A percentile compares a stretch with the other conserved stretches of the same genome.
These are phyloP conservation scores for Pseudonaja textilis DNA, from an alignment of 2,113 vertebrate species.

Conservation along the genomic window DNA sequence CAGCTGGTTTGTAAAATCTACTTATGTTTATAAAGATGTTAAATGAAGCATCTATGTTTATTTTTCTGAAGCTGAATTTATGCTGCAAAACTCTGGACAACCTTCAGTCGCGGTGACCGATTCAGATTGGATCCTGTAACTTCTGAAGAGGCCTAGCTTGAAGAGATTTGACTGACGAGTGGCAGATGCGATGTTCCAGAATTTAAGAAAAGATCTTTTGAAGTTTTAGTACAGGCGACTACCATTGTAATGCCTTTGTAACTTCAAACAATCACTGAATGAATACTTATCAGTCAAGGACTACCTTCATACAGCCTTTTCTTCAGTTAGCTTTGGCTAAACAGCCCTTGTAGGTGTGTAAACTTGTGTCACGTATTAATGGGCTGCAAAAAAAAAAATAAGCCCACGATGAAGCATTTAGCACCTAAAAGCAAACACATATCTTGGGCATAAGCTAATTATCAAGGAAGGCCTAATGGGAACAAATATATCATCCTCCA, in stretches of 20 bases:
- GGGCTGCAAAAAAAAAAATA: slow-evolving; percentile 26
- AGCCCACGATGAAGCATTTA: slow-evolving; percentile 20
- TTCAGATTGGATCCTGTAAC: too few relatives aligned
- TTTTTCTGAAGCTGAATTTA: too few relatives aligned
- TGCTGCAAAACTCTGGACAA: too few relatives aligned
- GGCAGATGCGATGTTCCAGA: neutral
- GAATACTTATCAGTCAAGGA: neutral
- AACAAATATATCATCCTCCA: slow-evolving; percentile 47
- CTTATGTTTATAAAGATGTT: too few relatives aligned
- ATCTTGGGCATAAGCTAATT: neutral
- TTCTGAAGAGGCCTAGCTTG: neutral
- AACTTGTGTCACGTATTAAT: neutral
- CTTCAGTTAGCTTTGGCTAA: neutral
- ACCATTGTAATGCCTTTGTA: neutral
- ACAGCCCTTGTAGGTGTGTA: neutral
- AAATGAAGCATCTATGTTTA: too few relatives aligned
- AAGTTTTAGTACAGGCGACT: neutral
- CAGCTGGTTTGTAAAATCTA: too few relatives aligned
- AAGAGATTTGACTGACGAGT: neutral
- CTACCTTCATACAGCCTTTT: neutral
- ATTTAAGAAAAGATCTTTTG: neutral
- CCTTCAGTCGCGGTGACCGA: too few relatives aligned
- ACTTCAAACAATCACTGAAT: neutral
- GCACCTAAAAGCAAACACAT: slow-evolving; percentile 41
- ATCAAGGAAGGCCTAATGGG: slow-evolving; percentile 26